Evolutionary conservation across 2,888 invertebrate genomes (phyloP).

Genomic region (Monochamus alternatus): DNA sequence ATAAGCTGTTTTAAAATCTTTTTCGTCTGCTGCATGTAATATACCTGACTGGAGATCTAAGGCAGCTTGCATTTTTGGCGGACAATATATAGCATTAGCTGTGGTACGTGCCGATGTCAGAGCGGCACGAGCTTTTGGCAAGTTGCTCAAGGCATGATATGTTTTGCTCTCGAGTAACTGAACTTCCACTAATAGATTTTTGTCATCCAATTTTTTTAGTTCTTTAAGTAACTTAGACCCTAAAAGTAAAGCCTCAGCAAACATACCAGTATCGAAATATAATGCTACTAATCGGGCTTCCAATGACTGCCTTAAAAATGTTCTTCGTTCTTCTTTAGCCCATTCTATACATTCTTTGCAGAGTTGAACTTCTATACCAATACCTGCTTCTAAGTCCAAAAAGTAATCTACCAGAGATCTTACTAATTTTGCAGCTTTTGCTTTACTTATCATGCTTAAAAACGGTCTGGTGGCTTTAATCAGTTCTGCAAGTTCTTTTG

Average conservation of each 20-base stretch:
- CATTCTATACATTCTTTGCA: slow-evolving; percentile 99
- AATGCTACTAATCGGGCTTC: slow-evolving; percentile 96
- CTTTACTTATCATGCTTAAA: slow-evolving; percentile 95
- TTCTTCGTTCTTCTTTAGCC: slow-evolving; percentile 98
- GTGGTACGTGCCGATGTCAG: slow-evolving; percentile 99
- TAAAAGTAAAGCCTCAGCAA: slow-evolving; percentile 87
- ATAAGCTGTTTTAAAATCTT: slow-evolving; percentile 99
- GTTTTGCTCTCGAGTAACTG: slow-evolving; percentile 98
- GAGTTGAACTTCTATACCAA: slow-evolving; percentile 93
- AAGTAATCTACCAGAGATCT: slow-evolving; percentile 97
- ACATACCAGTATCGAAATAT: slow-evolving; percentile 94
- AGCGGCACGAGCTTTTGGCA: slow-evolving; percentile 97
- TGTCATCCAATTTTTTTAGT: slow-evolving; percentile 98
- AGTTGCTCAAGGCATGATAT: slow-evolving; percentile 96
- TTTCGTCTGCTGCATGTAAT: slow-evolving; percentile 99
- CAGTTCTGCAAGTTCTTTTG: slow-evolving; percentile 91
- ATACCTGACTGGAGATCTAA: slow-evolving; percentile 98
- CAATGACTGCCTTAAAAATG: slow-evolving; percentile 95
- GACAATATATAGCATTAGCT: slow-evolving; percentile 99
- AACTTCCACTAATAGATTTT: slow-evolving; percentile 98
- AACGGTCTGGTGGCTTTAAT: slow-evolving; percentile 97
- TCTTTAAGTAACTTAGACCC: slow-evolving; percentile 93
- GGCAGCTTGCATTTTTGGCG: slow-evolving; percentile 98
- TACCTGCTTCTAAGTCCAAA: slow-evolving; percentile 95
- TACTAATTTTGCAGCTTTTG: slow-evolving; percentile 98